Percentiles rank a stretch among this genome's conserved stretches.
Conservation (phyloP, 2,797 vertebrate species). For the Malacoraja senta region DNA sequence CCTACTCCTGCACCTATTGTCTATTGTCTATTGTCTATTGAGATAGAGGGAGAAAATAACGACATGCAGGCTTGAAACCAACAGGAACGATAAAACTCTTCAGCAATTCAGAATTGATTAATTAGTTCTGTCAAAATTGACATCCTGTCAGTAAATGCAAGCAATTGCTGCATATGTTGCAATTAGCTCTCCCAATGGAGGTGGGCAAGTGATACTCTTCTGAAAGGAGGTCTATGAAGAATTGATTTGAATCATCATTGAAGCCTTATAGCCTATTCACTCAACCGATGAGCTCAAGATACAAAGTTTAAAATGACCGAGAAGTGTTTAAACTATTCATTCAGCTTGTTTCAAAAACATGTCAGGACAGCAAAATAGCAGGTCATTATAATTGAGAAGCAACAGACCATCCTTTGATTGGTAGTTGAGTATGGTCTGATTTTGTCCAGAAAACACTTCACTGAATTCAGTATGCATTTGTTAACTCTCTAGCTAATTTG, state of each 20-base stretch:
- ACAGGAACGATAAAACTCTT: constrained; percentile 37
- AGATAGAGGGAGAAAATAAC: not conserved
- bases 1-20: too few relatives aligned
- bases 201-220: not conserved
- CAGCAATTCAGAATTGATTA: constrained; percentile 47
- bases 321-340: constrained; percentile 37
- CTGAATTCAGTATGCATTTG: not conserved
- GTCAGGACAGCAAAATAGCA: not conserved
- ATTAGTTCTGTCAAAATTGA: constrained; percentile 49
- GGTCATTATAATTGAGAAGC: not conserved
- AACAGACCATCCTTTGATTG: not conserved
- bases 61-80: not conserved
- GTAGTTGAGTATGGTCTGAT: not conserved
- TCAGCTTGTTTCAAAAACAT: constrained; percentile 5
- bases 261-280: constrained; percentile 35
- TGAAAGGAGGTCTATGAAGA: constrained; percentile 28
- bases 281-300: constrained; percentile 39
- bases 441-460: not conserved
- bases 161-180: constrained; percentile 44
- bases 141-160: constrained; percentile 48
- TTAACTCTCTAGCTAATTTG: not conserved
- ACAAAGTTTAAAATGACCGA: constrained; percentile 25
- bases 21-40: too few relatives aligned
- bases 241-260: constrained; percentile 40
- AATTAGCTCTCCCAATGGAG: constrained; percentile 48